phyloP scores from a whole-genome alignment of 2,113 vertebrate genomes.

The Oxygymnocypris stewartii region DNA sequence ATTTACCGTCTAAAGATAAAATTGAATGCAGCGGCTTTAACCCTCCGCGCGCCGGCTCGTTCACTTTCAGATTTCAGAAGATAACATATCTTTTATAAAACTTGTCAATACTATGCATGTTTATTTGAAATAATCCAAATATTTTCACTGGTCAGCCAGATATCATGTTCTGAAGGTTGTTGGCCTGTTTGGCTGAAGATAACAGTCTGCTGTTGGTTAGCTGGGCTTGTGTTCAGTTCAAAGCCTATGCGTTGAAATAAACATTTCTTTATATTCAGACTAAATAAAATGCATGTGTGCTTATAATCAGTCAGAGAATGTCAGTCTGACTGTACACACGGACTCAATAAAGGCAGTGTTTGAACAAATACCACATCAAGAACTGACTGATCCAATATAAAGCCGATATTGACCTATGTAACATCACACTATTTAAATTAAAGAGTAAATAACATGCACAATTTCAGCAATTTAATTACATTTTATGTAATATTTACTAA shows the following conservation, averaged over 20 bases:
- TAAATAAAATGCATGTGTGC: neutral
- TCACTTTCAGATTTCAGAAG: too few relatives aligned
- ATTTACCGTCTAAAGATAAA: too few relatives aligned
- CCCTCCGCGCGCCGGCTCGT: too few relatives aligned
- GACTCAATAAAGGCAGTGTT: neutral
- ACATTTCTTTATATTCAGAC: neutral
- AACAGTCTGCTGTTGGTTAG: neutral
- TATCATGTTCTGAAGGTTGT: constrained; percentile 7
- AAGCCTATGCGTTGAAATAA: neutral
- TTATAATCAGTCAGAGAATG: neutral
- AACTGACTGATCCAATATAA: neutral
- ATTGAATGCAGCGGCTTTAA: too few relatives aligned
- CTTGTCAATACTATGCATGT: neutral
- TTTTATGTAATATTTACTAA: too few relatives aligned
- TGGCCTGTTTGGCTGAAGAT: neutral
- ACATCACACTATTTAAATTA: neutral
- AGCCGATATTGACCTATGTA: neutral
- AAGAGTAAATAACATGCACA: neutral
- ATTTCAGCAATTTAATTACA: neutral
- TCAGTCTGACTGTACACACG: neutral
- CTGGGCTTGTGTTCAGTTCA: constrained; percentile 5
- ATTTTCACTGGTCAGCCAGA: constrained; percentile 21
- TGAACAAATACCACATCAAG: neutral
- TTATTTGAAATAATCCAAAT: constrained; percentile 34
- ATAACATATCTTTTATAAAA: constrained; percentile 15